Conservation (phyloP, 2,113 vertebrate species). For the Calidris pugnax region DNA sequence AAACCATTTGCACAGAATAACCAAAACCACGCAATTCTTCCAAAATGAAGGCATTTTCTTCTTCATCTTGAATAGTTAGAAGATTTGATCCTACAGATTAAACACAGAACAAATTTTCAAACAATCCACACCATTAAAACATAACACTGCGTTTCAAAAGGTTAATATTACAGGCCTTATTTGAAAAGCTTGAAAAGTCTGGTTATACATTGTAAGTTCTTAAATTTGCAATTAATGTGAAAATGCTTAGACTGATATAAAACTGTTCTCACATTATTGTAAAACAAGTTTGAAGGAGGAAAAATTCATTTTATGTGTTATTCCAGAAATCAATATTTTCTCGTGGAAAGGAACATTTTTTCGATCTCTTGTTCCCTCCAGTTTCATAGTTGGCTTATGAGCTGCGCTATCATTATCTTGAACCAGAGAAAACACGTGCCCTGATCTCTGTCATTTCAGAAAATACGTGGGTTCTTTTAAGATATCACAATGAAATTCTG, state of each 20-base stretch:
- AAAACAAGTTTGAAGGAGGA: neutral
- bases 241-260: neutral
- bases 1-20: slow-evolving; percentile 81
- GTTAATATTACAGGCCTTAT: neutral
- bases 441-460: neutral
- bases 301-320: neutral
- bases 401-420: neutral
- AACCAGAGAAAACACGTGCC: neutral
- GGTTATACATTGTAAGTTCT: neutral
- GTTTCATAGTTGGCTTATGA: neutral
- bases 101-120: slow-evolving; percentile 12
- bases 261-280: neutral
- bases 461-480: neutral
- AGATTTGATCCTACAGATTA: slow-evolving; percentile 80
- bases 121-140: neutral
- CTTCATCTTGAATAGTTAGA: slow-evolving; percentile 85
- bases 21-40: slow-evolving; percentile 81
- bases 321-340: neutral
- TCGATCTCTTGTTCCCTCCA: neutral
- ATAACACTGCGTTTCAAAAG: neutral
- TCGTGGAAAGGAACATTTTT: neutral
- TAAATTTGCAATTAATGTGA: neutral
- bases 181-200: neutral
- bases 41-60: slow-evolving; percentile 86
- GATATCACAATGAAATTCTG: neutral